A percentile compares a stretch with the other conserved stretches of the same genome.
Evolutionary conservation across 2,888 invertebrate genomes (phyloP).

Genomic region (Pomacea canaliculata): DNA sequence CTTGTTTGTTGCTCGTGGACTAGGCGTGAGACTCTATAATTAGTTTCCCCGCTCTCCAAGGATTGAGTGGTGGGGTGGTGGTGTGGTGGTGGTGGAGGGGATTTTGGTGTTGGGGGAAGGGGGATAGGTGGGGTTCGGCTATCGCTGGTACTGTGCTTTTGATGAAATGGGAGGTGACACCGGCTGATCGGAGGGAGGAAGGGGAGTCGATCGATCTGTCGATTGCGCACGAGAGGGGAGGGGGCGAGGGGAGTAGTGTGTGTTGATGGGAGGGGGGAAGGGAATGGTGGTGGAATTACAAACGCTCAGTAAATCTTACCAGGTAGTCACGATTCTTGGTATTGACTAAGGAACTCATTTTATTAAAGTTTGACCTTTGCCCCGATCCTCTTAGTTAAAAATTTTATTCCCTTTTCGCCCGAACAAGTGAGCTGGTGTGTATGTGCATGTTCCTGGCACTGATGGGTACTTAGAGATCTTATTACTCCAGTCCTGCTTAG

Average conservation of each 20-base stretch:
- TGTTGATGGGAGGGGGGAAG: too few relatives aligned
- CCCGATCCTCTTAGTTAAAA: too few relatives aligned
- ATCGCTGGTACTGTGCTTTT: background rate
- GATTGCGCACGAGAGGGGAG: background rate
- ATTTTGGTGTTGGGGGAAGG: background rate
- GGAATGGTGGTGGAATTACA: background rate
- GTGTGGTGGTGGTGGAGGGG: background rate
- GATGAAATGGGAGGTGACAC: background rate
- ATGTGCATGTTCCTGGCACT: too few relatives aligned
- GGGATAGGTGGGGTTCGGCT: background rate
- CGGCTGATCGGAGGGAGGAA: background rate
- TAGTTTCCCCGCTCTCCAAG: background rate
- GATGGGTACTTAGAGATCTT: too few relatives aligned
- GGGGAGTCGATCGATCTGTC: background rate
- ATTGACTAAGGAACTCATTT: too few relatives aligned
- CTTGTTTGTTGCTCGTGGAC: conserved; percentile 15
- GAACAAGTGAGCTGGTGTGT: too few relatives aligned
- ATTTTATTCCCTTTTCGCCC: too few relatives aligned
- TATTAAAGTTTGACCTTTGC: too few relatives aligned
- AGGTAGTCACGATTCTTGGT: too few relatives aligned
- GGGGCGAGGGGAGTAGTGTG: background rate
- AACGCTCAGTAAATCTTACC: too few relatives aligned
- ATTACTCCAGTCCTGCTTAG: too few relatives aligned
- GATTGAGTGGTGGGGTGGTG: background rate
- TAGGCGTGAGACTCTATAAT: conserved; percentile 10